phyloP scores from a whole-genome alignment of 2,797 vertebrate genomes.

The Coluber constrictor region DNA sequence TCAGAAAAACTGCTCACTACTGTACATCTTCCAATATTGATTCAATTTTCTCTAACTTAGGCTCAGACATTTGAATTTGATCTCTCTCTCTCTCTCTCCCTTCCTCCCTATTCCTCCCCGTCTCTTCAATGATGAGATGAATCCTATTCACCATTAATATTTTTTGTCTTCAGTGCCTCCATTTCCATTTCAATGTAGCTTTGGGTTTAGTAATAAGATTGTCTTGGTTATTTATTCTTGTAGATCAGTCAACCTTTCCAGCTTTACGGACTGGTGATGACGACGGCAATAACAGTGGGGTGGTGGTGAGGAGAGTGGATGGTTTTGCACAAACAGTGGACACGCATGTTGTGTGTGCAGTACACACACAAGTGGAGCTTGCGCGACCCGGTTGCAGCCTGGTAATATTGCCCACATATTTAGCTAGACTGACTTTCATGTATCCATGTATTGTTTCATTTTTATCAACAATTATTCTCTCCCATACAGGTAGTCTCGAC shows the following conservation, averaged over 20 bases:
- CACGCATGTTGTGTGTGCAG: accelerated
- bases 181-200: neutral
- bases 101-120: neutral
- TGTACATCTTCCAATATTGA: constrained; percentile 17
- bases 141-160: constrained; percentile 34
- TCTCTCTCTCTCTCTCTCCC: neutral
- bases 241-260: neutral
- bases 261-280: neutral
- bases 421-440: accelerated
- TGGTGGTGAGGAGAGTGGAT: neutral
- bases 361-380: neutral
- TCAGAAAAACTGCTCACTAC: constrained; percentile 11
- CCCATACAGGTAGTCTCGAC: neutral
- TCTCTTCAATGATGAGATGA: constrained; percentile 25
- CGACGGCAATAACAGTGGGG: accelerated
- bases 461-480: neutral
- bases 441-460: neutral
- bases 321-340: neutral
- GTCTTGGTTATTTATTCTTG: neutral
- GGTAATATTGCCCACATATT: neutral
- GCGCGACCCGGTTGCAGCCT: accelerated
- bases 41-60: constrained; percentile 11
- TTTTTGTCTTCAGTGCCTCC: constrained; percentile 33
- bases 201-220: neutral
- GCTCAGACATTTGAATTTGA: constrained; percentile 17